Percentiles rank a stretch among this genome's conserved stretches.
Conservation (phyloP, 2,888 invertebrate species). For the Chironomus riparius region DNA sequence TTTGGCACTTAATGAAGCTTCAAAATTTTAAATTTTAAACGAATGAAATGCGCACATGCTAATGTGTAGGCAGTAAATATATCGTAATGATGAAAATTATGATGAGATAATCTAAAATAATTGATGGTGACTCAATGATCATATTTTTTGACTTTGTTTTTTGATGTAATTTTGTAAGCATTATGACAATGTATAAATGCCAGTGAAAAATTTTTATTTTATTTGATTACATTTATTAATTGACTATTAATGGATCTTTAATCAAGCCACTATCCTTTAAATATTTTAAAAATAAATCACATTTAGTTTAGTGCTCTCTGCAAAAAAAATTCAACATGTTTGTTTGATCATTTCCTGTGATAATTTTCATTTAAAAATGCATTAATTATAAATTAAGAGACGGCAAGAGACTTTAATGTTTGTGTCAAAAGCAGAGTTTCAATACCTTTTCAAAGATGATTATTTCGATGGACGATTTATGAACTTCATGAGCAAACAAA, state of each 20-base stretch:
- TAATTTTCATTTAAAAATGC: background rate
- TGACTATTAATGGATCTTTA: background rate
- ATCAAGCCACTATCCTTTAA: too few species aligned
- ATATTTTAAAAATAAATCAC: too few species aligned
- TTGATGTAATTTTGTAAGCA: background rate
- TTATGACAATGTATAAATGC: background rate
- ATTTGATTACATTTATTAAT: background rate
- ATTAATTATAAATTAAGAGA: slow-evolving; percentile 2
- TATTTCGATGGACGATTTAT: background rate
- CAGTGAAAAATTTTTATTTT: background rate
- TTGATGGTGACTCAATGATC: background rate
- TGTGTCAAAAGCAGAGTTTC: background rate
- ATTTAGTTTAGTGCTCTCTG: background rate
- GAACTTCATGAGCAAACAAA: too few species aligned
- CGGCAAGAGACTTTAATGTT: background rate
- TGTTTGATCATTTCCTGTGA: background rate
- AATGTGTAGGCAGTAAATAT: background rate
- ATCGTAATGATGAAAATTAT: background rate
- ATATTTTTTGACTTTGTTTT: background rate
- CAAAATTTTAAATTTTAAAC: background rate
- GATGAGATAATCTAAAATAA: background rate
- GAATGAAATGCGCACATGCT: background rate
- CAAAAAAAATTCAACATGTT: background rate
- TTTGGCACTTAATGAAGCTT: slow-evolving; percentile 1
- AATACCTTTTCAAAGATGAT: background rate